phyloP scores from a whole-genome alignment of 30 jellyfish, hydroid and myxozoan genomes.

The Cassiopea xamachana region DNA sequence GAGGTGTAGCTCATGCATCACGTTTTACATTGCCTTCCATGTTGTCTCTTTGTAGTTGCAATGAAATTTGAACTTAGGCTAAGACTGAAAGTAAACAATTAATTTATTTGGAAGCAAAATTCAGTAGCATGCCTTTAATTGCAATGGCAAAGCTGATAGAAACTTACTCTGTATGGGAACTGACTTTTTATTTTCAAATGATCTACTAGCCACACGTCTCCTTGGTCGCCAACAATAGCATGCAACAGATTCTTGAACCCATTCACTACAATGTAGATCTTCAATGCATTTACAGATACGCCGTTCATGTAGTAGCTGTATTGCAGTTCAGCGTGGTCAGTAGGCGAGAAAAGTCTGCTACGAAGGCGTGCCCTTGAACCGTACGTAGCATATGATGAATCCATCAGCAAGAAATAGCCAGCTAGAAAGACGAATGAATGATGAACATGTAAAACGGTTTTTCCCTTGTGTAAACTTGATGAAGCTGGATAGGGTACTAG shows the following conservation, averaged over 20 bases:
- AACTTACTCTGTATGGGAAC: constrained; percentile 24
- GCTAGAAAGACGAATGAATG: neutral
- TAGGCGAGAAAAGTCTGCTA: constrained; percentile 27
- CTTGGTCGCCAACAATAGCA: neutral
- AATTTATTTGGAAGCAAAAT: too few relatives aligned
- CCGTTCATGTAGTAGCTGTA: constrained; percentile 29
- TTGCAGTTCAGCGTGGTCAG: constrained; percentile 23
- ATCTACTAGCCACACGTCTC: constrained; percentile 6
- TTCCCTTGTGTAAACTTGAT: too few relatives aligned
- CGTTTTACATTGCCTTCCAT: too few relatives aligned
- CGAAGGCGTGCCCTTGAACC: constrained; percentile 28
- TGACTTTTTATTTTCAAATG: constrained; percentile 1
- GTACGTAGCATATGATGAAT: constrained; percentile 19
- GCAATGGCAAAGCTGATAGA: too few relatives aligned
- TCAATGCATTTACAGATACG: constrained; percentile 20
- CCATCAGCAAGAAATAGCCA: constrained; percentile 24
- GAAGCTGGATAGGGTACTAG: too few relatives aligned
- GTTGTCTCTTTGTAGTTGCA: too few relatives aligned
- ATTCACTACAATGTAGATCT: constrained; percentile 8
- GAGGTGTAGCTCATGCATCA: too few relatives aligned
- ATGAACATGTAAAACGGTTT: too few relatives aligned
- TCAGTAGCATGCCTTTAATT: too few relatives aligned
- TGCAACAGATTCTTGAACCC: constrained; percentile 12
- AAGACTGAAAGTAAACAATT: too few relatives aligned
- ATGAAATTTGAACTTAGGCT: too few relatives aligned